A percentile compares a stretch with the other conserved stretches of the same genome.
Conservation (phyloP, 2,888 invertebrate genomes). For the Heliconius ethilla region DNA sequence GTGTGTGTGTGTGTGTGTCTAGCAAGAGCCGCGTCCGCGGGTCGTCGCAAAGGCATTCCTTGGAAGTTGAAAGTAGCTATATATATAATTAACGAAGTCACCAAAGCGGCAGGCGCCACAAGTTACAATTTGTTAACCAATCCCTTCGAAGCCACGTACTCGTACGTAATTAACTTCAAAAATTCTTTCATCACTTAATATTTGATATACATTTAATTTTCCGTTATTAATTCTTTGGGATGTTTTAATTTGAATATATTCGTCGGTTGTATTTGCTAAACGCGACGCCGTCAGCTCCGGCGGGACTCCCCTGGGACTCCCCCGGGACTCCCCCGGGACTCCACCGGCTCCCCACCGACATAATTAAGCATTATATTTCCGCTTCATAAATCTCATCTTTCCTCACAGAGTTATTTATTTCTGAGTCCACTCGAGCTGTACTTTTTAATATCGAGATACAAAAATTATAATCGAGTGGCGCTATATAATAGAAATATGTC, state of each 20-base stretch:
- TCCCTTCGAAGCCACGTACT: neutral
- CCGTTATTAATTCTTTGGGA: conserved; percentile 3
- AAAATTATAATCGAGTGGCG: conserved; percentile 10
- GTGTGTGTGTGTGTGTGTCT: no score
- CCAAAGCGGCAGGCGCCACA: neutral
- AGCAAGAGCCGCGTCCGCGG: no score
- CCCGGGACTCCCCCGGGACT: neutral
- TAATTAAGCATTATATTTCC: conserved; percentile 25
- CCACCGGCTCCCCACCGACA: neutral
- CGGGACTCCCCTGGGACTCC: neutral
- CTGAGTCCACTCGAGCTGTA: conserved; percentile 18
- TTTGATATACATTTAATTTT: conserved; percentile 21
- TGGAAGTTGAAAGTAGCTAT: no score
- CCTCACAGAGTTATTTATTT: conserved; percentile 8
- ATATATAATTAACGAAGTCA: neutral
- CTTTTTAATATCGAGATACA: conserved; percentile 18
- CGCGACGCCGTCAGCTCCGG: neutral
- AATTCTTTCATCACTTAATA: conserved; percentile 22
- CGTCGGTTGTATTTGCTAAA: conserved; percentile 10
- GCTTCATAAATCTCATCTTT: conserved; percentile 20
- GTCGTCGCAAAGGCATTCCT: no score
- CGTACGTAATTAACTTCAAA: neutral
- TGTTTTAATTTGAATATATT: conserved; percentile 24
- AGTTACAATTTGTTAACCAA: neutral
- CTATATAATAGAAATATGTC: neutral